Percentiles rank a stretch among this genome's conserved stretches.
These are phyloP conservation scores for Lytechinus variegatus DNA, from an alignment of 35 echinoderm and acorn worm species.

Conservation along the genomic window DNA sequence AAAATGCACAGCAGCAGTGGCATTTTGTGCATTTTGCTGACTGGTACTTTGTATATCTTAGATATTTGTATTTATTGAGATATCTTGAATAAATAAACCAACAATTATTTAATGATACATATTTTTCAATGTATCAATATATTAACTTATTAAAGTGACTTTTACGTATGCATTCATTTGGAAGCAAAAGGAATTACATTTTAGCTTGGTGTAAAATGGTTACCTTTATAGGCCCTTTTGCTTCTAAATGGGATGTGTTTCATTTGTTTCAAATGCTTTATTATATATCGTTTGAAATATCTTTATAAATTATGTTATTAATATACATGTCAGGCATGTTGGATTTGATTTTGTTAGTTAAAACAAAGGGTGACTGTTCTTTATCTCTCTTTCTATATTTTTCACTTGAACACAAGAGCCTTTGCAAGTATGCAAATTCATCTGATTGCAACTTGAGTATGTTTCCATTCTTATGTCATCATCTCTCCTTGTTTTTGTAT, in stretches of 20 bases:
- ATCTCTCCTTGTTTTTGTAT: background rate
- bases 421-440: background rate
- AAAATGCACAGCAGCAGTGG: background rate
- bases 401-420: background rate
- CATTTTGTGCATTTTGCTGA: background rate
- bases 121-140: background rate
- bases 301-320: background rate
- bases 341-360: background rate
- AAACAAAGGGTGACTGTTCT: background rate
- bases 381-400: background rate
- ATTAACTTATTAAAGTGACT: conserved; percentile 15
- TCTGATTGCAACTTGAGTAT: background rate
- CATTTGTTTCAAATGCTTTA: background rate
- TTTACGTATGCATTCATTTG: background rate
- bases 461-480: background rate
- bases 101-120: background rate
- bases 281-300: background rate
- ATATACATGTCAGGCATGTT: background rate
- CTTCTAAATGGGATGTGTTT: background rate
- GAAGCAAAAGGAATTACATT: no score
- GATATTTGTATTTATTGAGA: background rate
- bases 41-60: conserved; percentile 13
- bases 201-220: no score
- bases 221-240: no score
- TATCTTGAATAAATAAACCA: background rate